Base-by-base conservation (phyloP, 2,888 invertebrate genomes). In the Rhagonycha fulva region DNA sequence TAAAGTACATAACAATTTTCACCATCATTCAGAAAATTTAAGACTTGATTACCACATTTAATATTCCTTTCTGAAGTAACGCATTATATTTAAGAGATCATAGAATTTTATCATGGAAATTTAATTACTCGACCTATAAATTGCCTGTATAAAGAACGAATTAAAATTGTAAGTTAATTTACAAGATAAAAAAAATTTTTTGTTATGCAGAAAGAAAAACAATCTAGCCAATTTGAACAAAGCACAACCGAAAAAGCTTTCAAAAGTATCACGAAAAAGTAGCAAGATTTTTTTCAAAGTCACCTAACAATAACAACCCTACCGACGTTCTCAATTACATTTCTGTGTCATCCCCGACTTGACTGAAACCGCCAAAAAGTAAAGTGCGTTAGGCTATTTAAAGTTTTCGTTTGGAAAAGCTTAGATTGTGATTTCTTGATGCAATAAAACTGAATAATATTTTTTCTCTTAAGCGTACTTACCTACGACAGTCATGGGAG, bases 401-500 rank as follows among this genome's bases (percentile, higher is more conserved):
- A 69, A 71, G 71, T 62, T 70, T 67, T 30, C 67, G 62, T 75
- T 72, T 69, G 28, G 47, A 63, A 72, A 76, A 76, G 70, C 61
- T 14, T 24, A 23, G 62, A 60, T 26, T 66, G 63, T 72, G 70
- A 70, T 75, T 70, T 77, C 70, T 72, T 62, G 61, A 68, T 62
- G 62, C 72, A 67, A 72, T 67, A 62, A 74, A 67, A 72, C 70
- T 69, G 32, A 68, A 72, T 70, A 75, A 77, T 75, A 76, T 76
- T 74, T 74, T 76, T 74, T 67, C 70, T 60, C 32, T 67, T 66
- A 66, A 66, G 26, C 62, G n/a, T 14, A 85, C 91, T 89, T 85
- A 94, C 94, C 93, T 79, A 92, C 93, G 68, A 94, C 92, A 80
- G 92, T 91, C 85, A 94, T 91, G 9, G 89, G 90, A 4, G 92